These are phyloP conservation scores for Thripadectes ignobilis DNA, from an alignment of 2,797 vertebrate species.

Conservation along the genomic window DNA sequence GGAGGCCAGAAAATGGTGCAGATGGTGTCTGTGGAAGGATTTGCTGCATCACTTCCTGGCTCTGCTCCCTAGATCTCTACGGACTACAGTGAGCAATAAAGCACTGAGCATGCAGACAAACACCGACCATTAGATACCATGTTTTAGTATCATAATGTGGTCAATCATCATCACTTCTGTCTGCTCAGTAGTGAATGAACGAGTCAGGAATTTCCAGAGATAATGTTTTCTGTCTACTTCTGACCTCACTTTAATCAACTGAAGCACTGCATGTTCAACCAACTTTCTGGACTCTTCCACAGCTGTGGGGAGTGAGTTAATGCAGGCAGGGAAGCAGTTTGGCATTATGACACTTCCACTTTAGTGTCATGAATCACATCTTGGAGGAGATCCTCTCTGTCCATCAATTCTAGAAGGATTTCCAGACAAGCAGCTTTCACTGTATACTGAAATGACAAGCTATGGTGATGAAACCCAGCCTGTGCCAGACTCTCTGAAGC, in stretches of 20 bases:
- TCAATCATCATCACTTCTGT: background rate
- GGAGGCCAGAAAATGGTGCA: background rate
- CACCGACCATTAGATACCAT: background rate
- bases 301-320: background rate
- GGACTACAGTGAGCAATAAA: background rate
- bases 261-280: background rate
- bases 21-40: background rate
- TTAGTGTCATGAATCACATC: background rate
- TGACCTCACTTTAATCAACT: accelerated
- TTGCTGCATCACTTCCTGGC: background rate
- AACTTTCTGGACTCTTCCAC: background rate
- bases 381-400: background rate
- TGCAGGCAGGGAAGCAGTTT: background rate
- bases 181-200: background rate
- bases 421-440: background rate
- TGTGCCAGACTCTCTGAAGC: background rate
- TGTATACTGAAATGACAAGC: background rate
- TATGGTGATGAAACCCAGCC: background rate
- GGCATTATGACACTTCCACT: background rate
- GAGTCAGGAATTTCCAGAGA: background rate
- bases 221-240: background rate
- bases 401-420: background rate
- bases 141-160: background rate
- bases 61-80: background rate
- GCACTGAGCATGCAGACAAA: background rate